Base-by-base conservation (phyloP, 2,797 vertebrate species). In the Octomys mimax region DNA sequence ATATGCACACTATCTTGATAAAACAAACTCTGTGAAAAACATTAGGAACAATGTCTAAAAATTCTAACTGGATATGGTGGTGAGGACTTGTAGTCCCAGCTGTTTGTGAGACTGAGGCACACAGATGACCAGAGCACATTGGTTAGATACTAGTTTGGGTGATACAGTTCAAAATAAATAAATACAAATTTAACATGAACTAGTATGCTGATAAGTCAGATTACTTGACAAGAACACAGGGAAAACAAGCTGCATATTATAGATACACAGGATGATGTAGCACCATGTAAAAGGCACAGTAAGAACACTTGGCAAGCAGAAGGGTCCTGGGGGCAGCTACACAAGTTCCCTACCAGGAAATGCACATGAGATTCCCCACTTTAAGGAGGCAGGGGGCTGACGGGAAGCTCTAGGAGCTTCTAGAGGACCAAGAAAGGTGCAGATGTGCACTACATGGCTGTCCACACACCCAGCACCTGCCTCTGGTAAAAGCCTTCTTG, bases 161-260 rank as follows among this genome's bases (percentile, higher is more conserved):
- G 10, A 64, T 16, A 46, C 10, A 46, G 42, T 13, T 13, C 42
- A 11, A 33, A 28, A 42, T 21, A 80, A 75, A 52, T 12, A 61
- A 18, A 62, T 31, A 3, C 10, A n/a, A 79, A 42, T 87, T 82
- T 64, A 87, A 57, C 26, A 88, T 66, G 52, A 91, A 94, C 54
- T 62, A 87, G 75, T 71, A 83, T 46, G 42, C 52, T 80, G 59
- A 81, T 92, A 87, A 84, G 86, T 90, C 82, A 87, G 71, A 85
- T 80, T 57, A 94, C 80, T 19, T 80, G 33, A n/a, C 42, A 57
- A 49, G 31, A 87, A 75, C 49, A 13, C 52, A 54, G 42, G 18
- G 31, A 52, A 71, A 81, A n/a, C n/a, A 64, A n/a, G 21, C 31
- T 36, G 68, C 14, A 89, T 68, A 33, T 0, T 83, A 39, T 16